A percentile compares a stretch with the other conserved stretches of the same genome.
Conservation (phyloP, 2,888 invertebrate genomes). For the Drosophila falleni region DNA sequence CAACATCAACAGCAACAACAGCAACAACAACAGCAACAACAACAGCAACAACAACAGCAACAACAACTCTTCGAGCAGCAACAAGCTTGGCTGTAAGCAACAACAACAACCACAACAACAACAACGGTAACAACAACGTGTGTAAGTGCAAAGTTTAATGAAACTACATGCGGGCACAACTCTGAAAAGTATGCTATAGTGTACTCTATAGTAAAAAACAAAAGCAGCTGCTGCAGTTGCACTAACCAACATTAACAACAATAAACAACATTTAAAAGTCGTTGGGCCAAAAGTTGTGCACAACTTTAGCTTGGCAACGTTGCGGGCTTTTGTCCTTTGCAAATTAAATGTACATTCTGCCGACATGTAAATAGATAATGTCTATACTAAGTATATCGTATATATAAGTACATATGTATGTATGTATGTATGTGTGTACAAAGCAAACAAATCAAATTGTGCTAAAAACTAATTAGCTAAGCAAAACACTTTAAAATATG, state of each 20-base stretch:
- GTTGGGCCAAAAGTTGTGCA: slow-evolving; percentile 62
- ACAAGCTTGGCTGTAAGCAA: slow-evolving; percentile 70
- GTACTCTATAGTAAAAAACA: slow-evolving; percentile 5
- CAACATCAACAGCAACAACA: slow-evolving; percentile 71
- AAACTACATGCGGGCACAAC: slow-evolving; percentile 66
- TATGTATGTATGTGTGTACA: slow-evolving; percentile 17
- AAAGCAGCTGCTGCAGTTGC: slow-evolving; percentile 26
- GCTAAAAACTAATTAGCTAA: slow-evolving; percentile 69
- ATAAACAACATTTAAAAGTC: slow-evolving; percentile 78
- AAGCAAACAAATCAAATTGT: slow-evolving; percentile 51
- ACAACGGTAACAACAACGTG: slow-evolving; percentile 39
- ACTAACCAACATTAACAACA: slow-evolving; percentile 55
- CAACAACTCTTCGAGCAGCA: slow-evolving; percentile 54
- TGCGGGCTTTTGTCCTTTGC: slow-evolving; percentile 62
- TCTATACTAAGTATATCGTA: slow-evolving; percentile 39
- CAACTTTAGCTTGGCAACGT: slow-evolving; percentile 48
- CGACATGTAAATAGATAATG: slow-evolving; percentile 76
- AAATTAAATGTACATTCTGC: slow-evolving; percentile 76
- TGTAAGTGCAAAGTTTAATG: slow-evolving; percentile 75
- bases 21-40: slow-evolving; percentile 41
- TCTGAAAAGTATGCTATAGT: slow-evolving; percentile 62
- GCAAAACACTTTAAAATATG: slow-evolving; percentile 56
- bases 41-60: slow-evolving; percentile 42
- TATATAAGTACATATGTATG: slow-evolving; percentile 8
- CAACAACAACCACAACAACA: slow-evolving; percentile 29